Evolutionary conservation across 2,888 invertebrate species (phyloP).

Genomic region (Polyploca ridens): DNA sequence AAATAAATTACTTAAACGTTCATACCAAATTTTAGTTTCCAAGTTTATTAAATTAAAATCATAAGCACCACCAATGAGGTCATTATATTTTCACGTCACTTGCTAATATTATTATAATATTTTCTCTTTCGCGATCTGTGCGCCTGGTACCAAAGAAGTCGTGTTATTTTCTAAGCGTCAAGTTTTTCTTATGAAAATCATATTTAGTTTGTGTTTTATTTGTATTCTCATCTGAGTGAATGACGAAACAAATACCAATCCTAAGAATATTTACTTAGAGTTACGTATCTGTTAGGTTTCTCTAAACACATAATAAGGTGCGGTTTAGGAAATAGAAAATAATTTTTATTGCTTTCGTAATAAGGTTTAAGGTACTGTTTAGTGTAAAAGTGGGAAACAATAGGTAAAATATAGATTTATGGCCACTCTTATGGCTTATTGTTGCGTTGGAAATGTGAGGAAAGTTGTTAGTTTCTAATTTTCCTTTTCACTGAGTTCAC

Average conservation of each 20-base stretch:
- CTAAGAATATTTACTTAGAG: neutral
- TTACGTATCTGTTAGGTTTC: slow-evolving; percentile 5
- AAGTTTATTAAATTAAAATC: too few relatives aligned
- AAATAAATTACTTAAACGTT: too few relatives aligned
- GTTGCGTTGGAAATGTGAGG: slow-evolving; percentile 20
- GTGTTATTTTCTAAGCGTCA: too few relatives aligned
- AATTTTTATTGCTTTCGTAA: neutral
- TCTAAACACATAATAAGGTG: slow-evolving; percentile 1
- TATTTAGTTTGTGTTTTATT: neutral
- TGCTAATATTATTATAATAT: too few relatives aligned
- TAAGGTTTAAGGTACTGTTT: neutral
- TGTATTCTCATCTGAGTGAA: neutral
- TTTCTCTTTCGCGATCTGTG: too few relatives aligned
- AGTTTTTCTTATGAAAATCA: neutral
- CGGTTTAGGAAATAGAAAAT: slow-evolving; percentile 4
- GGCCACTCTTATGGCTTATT: slow-evolving; percentile 23
- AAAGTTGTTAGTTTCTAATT: slow-evolving; percentile 12
- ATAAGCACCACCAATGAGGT: too few relatives aligned
- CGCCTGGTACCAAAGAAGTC: too few relatives aligned
- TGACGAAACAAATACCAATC: slow-evolving; percentile 3
- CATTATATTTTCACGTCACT: too few relatives aligned
- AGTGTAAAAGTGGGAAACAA: slow-evolving; percentile 4
- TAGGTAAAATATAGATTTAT: slow-evolving; percentile 25
- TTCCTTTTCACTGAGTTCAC: neutral
- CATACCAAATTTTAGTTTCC: too few relatives aligned